Evolutionary conservation across 2,113 vertebrate species (phyloP).

Genomic region (Urocolius indicus): DNA sequence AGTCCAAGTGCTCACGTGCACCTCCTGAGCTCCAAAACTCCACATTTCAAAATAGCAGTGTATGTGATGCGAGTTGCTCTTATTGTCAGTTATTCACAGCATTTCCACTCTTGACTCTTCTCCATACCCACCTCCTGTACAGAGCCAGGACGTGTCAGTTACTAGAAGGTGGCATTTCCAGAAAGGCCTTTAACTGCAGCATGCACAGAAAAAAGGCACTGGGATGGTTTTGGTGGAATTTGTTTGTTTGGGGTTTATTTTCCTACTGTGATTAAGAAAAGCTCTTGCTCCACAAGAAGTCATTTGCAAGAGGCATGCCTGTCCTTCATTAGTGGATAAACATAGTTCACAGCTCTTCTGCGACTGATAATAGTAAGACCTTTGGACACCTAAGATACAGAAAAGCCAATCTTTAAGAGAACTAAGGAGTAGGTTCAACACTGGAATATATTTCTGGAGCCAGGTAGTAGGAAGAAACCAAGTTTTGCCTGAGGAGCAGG

Average conservation of each 20-base stretch:
- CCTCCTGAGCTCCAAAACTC: background rate
- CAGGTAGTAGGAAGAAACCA: background rate
- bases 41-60: rapidly evolving
- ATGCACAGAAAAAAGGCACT: background rate
- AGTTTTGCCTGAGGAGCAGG: background rate
- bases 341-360: background rate
- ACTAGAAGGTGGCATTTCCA: background rate
- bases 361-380: background rate
- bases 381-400: background rate
- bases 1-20: background rate
- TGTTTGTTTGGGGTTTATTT: background rate
- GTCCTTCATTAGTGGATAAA: background rate
- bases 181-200: background rate
- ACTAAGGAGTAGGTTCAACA: background rate
- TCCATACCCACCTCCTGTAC: background rate
- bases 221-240: background rate
- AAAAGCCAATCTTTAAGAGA: background rate
- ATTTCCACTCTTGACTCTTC: background rate
- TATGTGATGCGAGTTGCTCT: background rate
- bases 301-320: background rate
- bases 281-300: slow-evolving; percentile 9
- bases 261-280: background rate
- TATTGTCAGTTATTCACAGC: background rate
- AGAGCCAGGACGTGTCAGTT: rapidly evolving
- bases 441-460: background rate